Conservation (phyloP, 1,140 invertebrate species). For the Pseudobourletiella spinata region DNA sequence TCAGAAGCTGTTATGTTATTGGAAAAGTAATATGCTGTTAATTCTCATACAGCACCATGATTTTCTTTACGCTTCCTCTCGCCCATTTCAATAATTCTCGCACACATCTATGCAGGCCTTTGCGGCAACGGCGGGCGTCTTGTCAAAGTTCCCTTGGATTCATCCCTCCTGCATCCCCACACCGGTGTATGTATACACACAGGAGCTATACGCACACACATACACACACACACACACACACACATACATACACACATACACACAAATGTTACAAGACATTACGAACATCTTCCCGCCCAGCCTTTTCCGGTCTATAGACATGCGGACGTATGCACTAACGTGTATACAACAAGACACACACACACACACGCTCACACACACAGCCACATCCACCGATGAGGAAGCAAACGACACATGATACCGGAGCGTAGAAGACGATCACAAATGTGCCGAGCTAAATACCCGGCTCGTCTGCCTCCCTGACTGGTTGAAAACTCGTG, state of each 20-base stretch:
- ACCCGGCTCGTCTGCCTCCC: neutral
- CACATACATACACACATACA: neutral
- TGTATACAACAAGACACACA: no score
- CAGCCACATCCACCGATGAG: no score
- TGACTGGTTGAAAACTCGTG: neutral
- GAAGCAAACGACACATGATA: no score
- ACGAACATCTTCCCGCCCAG: neutral
- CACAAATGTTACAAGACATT: neutral
- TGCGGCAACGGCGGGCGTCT: neutral
- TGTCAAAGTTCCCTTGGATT: neutral
- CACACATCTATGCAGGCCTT: slow-evolving; percentile 16
- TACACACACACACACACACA: neutral
- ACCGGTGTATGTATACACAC: no score
- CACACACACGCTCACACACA: no score
- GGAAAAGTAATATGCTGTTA: slow-evolving; percentile 36
- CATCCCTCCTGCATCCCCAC: neutral
- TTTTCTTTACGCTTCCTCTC: slow-evolving; percentile 20
- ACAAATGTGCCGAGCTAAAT: neutral
- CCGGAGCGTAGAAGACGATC: no score
- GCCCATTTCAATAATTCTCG: slow-evolving; percentile 24
- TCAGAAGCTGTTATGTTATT: slow-evolving; percentile 32
- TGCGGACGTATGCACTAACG: no score
- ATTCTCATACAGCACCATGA: slow-evolving; percentile 24
- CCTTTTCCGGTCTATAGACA: neutral
- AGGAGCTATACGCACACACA: no score